Evolutionary conservation across 2,888 invertebrate species (phyloP).

Genomic region (Tribolium freemani): DNA sequence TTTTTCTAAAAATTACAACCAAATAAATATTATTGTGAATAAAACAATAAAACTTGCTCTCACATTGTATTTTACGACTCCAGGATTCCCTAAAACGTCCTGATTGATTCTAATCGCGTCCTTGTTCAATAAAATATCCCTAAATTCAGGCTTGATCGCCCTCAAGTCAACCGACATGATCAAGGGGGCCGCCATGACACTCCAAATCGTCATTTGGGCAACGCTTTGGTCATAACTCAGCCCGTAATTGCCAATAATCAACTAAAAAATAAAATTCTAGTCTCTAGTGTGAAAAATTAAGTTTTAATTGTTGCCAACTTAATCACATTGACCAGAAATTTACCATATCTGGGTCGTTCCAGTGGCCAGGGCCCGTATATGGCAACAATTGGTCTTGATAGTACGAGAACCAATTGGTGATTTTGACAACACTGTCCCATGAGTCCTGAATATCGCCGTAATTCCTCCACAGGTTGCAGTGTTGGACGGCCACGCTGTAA

Average conservation of each 20-base stretch:
- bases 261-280: slow-evolving; percentile 57
- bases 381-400: slow-evolving; percentile 73
- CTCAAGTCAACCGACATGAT: slow-evolving; percentile 80
- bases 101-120: slow-evolving; percentile 77
- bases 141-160: slow-evolving; percentile 72
- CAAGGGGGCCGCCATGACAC: slow-evolving; percentile 79
- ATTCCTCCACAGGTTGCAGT: slow-evolving; percentile 80
- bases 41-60: neutral
- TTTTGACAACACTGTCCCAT: slow-evolving; percentile 72
- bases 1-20: slow-evolving; percentile 52
- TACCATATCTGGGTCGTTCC: slow-evolving; percentile 86
- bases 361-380: slow-evolving; percentile 78
- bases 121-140: slow-evolving; percentile 75
- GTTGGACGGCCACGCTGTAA: slow-evolving; percentile 71
- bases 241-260: slow-evolving; percentile 76
- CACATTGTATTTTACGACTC: slow-evolving; percentile 62
- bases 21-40: neutral
- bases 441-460: slow-evolving; percentile 79
- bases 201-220: slow-evolving; percentile 83
- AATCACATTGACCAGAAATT: no score
- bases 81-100: slow-evolving; percentile 77
- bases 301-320: neutral
- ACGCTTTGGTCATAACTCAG: slow-evolving; percentile 78
- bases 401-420: slow-evolving; percentile 74
- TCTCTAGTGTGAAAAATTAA: slow-evolving; percentile 41